Base-by-base conservation (phyloP, 2,113 vertebrate species). In the Ursus arctos region DNA sequence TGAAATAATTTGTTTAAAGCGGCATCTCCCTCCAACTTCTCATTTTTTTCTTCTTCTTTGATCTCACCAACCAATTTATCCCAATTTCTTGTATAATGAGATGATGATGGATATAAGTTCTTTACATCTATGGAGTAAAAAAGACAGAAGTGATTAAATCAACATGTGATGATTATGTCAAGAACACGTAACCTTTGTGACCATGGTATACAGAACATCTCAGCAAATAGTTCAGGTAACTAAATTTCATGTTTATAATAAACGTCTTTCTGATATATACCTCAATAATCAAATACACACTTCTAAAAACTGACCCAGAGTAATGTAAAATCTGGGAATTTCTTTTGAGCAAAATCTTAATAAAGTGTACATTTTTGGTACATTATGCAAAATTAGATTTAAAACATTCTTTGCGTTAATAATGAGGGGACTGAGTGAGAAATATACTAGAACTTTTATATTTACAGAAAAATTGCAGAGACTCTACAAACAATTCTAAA, bases 1-100 rank as follows among this genome's bases (percentile, higher is more conserved):
- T 99, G 99, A 98, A 99, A 99, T 76, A 99, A 99, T 98, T 99
- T 99, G 98, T 99, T 99, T 98, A 99, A 99, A 94, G 99, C 99
- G 9, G 99, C 99, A 90, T 99, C 99, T 90, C 99, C 99, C 97
- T 99, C 99, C 97, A 99, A 98, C 63, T 99, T 99, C 98, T 99
- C 99, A 12, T 99, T 99, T 98, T 99, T 99, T 98, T 99, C 99
- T 98, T 99, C 99, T 96, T 99, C 99, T 94, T 98, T 99, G 96
- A 99, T 99, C 97, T 99, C 99, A 83, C 98, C 99, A 96, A 99
- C 99, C 98, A 99, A 97, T 98, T 99, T 99, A 99, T 99, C 99
- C 99, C 99, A 99, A 97, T 99, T 99, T 95, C 98, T 98, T 79
- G 99, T 98, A 94, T 99, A 98, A 98, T 99, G 99, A 98, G 99